Percentiles rank a stretch among this genome's conserved stretches.
These are phyloP conservation scores for Agelaius phoeniceus DNA, from an alignment of 2,113 vertebrate species.

Conservation along the genomic window DNA sequence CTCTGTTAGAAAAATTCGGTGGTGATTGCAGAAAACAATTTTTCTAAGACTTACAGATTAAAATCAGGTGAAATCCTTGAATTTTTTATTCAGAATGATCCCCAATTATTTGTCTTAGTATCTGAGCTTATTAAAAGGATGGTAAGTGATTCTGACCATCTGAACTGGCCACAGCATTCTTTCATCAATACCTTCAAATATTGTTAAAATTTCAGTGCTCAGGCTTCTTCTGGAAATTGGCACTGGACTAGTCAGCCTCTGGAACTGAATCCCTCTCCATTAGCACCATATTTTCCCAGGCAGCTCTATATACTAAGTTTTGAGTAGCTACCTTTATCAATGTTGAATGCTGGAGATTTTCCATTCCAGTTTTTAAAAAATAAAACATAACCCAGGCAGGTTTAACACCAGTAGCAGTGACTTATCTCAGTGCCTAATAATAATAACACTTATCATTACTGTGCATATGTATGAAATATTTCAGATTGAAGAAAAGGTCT, in stretches of 20 bases:
- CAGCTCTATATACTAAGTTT: not conserved
- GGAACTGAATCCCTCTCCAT: not conserved
- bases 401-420: not conserved
- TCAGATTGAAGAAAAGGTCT: not conserved
- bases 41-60: not conserved
- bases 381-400: not conserved
- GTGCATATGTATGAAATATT: not conserved
- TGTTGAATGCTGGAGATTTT: not conserved
- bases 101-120: not conserved
- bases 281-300: not conserved
- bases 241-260: not conserved
- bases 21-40: not conserved
- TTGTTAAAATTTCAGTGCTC: not conserved
- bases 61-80: not conserved
- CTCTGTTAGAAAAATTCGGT: not conserved
- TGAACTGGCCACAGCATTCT: not conserved
- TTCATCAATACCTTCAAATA: not conserved
- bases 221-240: not conserved
- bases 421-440: not conserved
- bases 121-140: not conserved
- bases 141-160: not conserved
- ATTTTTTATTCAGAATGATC: not conserved
- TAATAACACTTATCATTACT: not conserved
- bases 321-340: not conserved
- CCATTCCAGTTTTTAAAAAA: not conserved